Percentiles rank a stretch among this genome's conserved stretches.
Conservation (phyloP, 2,113 vertebrate species). For the Pterocles burchelli region DNA sequence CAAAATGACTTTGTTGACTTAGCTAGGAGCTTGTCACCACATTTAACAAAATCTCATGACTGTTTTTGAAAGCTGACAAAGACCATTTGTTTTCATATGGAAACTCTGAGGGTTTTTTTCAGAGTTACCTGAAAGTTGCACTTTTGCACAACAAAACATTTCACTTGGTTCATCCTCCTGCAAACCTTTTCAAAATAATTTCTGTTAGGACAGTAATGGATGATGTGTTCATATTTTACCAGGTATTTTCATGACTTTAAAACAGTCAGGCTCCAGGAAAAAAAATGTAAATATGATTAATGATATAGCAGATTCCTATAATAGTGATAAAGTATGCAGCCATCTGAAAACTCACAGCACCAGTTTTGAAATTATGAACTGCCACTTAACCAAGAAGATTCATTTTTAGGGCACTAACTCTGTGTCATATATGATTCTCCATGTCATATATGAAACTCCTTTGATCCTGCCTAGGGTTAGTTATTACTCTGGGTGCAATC, state of each 20-base stretch:
- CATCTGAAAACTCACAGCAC: background rate
- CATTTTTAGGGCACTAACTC: background rate
- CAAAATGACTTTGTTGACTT: background rate
- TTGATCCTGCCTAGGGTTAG: background rate
- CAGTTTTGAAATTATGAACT: background rate
- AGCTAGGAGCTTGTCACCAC: conserved; percentile 15
- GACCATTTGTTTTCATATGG: conserved; percentile 1
- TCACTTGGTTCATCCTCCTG: conserved; percentile 35
- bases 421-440: background rate
- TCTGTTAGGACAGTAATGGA: conserved; percentile 30
- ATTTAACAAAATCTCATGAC: background rate
- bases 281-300: background rate
- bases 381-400: background rate
- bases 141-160: conserved; percentile 9
- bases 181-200: conserved; percentile 47
- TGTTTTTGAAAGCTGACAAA: conserved; percentile 45
- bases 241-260: conserved; percentile 8
- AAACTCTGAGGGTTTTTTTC: background rate
- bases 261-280: background rate
- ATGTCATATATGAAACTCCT: background rate
- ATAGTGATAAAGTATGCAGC: background rate
- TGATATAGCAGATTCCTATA: background rate
- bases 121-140: background rate
- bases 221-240: background rate
- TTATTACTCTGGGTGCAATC: background rate